Base-by-base conservation (phyloP, 37 sponge, comb jelly and placozoan species). In the Ianthella basta region DNA sequence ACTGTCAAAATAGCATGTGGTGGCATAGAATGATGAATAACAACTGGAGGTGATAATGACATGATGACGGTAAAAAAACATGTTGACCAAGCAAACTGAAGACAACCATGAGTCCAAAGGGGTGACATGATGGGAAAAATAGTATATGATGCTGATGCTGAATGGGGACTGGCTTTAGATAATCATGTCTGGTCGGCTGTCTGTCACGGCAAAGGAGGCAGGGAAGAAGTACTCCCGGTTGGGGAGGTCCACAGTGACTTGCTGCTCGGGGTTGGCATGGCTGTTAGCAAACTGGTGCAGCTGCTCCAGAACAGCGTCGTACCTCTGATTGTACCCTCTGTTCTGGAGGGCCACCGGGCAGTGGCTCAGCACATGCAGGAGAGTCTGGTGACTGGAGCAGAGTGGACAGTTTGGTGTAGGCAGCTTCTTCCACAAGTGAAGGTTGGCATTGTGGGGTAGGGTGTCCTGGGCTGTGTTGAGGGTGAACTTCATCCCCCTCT, bases 371-470 rank as follows among this genome's bases (percentile, higher is more conserved):
- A 41, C 55, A 14, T 75, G 78, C n/a, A 18, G 25, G 54, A 75
- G 78, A 15, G 78, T 75, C 53, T 75, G 78, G n/a, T 24, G 44
- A 53, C 39, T 15, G 10, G 55, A 50, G 78, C 78, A 75, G 54
- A 75, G 63, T 4, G 27, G 63, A 10, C n/a, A 61, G 63, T 23
- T 23, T 2, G 63, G 25, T 13, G 63, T 13, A 13, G 79, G 14
- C 63, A 61, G 25, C 27, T 23, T 64, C 65, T 41, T 82, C 82
- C 82, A 82, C 41, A 82, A 18, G 50, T 57, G 30, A 15, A 82
- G 38, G 67, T 82, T 82, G 82, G 85, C 85, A 34, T 85, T 85
- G 77, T 85, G 85, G n/a, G 85, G 85, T 1, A 85, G 77, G 15
- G 85, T 65, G 53, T 82, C 67, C 21, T 64, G 65, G 23, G 82